Percentiles rank a stretch among this genome's conserved stretches.
Evolutionary conservation across 2,888 invertebrate genomes (phyloP).

Genomic region (Sarcophaga caerulescens): DNA sequence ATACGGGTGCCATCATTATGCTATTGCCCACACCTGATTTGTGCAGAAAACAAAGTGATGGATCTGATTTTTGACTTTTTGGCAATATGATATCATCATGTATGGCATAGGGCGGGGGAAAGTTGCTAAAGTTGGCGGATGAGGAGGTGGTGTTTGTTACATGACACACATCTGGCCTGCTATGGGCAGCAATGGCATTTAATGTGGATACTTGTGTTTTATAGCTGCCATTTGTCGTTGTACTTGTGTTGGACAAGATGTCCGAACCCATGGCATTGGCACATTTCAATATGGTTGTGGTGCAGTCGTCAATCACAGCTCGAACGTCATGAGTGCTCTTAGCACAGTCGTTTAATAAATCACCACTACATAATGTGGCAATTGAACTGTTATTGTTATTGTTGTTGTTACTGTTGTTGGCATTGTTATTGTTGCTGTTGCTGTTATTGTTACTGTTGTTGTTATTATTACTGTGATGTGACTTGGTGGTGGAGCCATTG

Average conservation of each 20-base stretch:
- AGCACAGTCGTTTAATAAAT: constrained; percentile 75
- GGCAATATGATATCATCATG: constrained; percentile 77
- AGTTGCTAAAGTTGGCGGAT: constrained; percentile 63
- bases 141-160: constrained; percentile 69
- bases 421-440: constrained; percentile 63
- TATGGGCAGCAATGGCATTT: constrained; percentile 68
- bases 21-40: constrained; percentile 26
- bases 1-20: constrained; percentile 4
- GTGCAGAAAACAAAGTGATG: constrained; percentile 75
- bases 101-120: constrained; percentile 72
- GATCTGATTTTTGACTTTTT: constrained; percentile 76
- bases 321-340: constrained; percentile 72
- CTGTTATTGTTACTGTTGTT: constrained; percentile 51
- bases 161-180: constrained; percentile 75
- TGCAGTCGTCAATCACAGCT: constrained; percentile 79
- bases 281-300: constrained; percentile 79
- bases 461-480: constrained; percentile 60
- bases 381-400: constrained; percentile 70
- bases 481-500: constrained; percentile 51
- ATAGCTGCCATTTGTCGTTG: constrained; percentile 63
- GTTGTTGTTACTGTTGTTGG: constrained; percentile 65
- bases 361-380: constrained; percentile 74
- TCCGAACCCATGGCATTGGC: constrained; percentile 75
- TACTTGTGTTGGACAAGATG: constrained; percentile 67
- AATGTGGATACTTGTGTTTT: constrained; percentile 64